Conservation (phyloP, 2,888 invertebrate genomes). For the Drosophila picticornis region DNA sequence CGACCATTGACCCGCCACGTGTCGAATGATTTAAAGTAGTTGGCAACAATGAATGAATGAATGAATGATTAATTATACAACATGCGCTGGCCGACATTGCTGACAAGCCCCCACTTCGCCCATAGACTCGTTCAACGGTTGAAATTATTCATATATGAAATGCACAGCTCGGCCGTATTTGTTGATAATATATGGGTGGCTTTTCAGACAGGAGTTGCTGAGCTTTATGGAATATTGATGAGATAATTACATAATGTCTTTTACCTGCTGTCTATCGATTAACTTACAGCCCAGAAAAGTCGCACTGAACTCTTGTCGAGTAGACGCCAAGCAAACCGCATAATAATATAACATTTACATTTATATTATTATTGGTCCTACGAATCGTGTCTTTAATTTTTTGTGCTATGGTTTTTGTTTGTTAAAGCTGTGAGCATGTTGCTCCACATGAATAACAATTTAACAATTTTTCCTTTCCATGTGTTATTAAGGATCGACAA, state of each 20-base stretch:
- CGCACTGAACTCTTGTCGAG: not conserved
- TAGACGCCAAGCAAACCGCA: not conserved
- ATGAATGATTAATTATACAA: slow-evolving; percentile 72
- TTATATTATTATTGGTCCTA: not conserved
- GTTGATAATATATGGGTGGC: slow-evolving; percentile 20
- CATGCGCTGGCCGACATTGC: slow-evolving; percentile 20
- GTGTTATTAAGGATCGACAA: not conserved
- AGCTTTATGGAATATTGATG: slow-evolving; percentile 18
- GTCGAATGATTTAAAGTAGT: slow-evolving; percentile 63
- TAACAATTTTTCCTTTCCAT: not conserved
- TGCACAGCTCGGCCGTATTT: slow-evolving; percentile 27
- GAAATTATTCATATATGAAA: not conserved
- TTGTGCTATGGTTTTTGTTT: not conserved
- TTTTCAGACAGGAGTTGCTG: slow-evolving; percentile 6
- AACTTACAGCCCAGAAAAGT: not conserved
- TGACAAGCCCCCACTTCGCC: not conserved
- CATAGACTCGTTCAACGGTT: not conserved
- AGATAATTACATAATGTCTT: slow-evolving; percentile 29
- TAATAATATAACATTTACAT: not conserved
- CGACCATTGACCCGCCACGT: slow-evolving; percentile 23
- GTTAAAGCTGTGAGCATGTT: too few relatives aligned
- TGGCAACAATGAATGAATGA: slow-evolving; percentile 67
- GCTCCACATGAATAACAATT: not conserved
- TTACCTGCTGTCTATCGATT: slow-evolving; percentile 37
- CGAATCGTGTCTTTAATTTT: not conserved